Evolutionary conservation across 2,888 invertebrate genomes (phyloP), one percentile per base, ranked within the genome.

Genomic region (Flexamia atlantica): DNA sequence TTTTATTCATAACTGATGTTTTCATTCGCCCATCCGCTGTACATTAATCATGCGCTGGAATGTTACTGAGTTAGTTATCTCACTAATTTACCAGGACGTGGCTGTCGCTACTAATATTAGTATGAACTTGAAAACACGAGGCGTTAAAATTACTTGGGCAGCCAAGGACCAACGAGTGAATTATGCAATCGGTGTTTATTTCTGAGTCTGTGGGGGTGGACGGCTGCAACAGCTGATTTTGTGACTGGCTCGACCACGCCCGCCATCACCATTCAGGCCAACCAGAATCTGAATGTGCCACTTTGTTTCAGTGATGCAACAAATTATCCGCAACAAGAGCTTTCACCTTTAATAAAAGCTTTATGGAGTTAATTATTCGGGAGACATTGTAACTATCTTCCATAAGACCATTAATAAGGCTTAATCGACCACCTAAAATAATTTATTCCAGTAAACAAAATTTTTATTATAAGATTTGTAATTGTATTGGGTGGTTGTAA

Each of bases 221-320:
- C 28, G 30, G 14, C 64, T 64, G 64, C 64, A 64, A 64, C 64
- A 64, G 64, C 64, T 64, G 64, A 64, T 64, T 64, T 14, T 12
- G 30, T 64, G 64, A 64, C 64, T 3, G 28, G 12, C 64, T 64
- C 64, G 20, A 5, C 30, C 64, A 30, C 28, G 53, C 53, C 53
- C 53, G 23, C 1, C 53, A n/a, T 53, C 36, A 7, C 9, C 36
- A 36, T 36, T 36, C 36, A 36, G 36, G 9, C 36, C 36, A 36
- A 36, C 9, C 4, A 36, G 9, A 36, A 4, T 36, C 36, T 4
- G 9, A 36, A 36, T 36, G 9, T 36, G 36, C n/a, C n/a, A n/a
- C n/a, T n/a, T n/a, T n/a, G n/a, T n/a, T n/a, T n/a, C n/a, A n/a
- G n/a, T n/a, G n/a, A n/a, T n/a, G n/a, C n/a, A n/a, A n/a, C n/a